Evolutionary conservation across 2,797 vertebrate genomes (phyloP), one percentile per base, ranked within the genome.

Genomic region (Melanitta fusca): DNA sequence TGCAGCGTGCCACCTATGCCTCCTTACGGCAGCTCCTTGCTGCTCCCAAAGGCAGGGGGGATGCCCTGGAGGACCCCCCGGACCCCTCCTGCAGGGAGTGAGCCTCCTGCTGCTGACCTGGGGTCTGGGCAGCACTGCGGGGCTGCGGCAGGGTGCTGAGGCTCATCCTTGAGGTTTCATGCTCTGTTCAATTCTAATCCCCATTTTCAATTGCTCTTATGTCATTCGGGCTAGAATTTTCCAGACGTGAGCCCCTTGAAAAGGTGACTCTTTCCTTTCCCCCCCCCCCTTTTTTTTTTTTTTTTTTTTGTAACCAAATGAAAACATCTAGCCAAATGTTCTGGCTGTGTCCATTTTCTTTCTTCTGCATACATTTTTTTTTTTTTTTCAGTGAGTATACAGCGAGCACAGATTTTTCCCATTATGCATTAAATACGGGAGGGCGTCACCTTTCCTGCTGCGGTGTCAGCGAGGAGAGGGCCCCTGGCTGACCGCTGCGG

Each of bases 141-240:
- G 13, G 45, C 43, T 30, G 61, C 27, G 18, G n/a, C 57, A 90
- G 71, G 83, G 80, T 83, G 80, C 45, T 83, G 87, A 43, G 74
- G 56, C 45, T 88, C 6, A 6, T 72, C 47, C 45, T 84, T 91
- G 93, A 86, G 92, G 91, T 80, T 94, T 94, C 1, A 6, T 78
- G 54, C 75, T 95, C 8, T 0, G 54, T 79, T 96, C 78, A 53
- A 54, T 88, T 83, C 72, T 91, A 89, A 94, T 93, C 72, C 58
- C 1, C 15, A 74, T 91, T 83, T 85, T 93, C 96, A 92, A 15
- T 94, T 93, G 86, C 88, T 95, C 86, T 91, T 93, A 91, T 66
- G 88, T 94, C 86, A 74, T 83, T 94, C 45, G 51, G 84, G 36
- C 75, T 95, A 91, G 93, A 96, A 94, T 95, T 96, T 96, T 96